Evolutionary conservation across 2,113 vertebrate species (phyloP), one percentile per base, ranked within the genome.

Genomic region (Epinephelus cyanopodus): DNA sequence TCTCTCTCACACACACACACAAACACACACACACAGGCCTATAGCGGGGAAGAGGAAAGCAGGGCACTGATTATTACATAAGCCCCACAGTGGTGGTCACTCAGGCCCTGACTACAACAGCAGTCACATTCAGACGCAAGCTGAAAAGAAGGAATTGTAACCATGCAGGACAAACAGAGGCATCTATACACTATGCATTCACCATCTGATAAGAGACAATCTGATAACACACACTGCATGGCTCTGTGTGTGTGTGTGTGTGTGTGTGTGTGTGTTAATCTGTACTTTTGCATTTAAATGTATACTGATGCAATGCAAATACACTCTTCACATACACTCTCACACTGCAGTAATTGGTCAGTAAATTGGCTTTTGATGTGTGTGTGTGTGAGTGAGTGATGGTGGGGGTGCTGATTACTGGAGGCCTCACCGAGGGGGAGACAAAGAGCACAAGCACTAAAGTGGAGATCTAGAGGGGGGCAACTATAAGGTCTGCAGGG

Each of bases 31-130:
- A 75, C 53, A 86, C 83, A 74, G 62, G 54, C 72, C 66, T 63
- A 77, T 57, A 62, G 57, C 21, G 39, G 57, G 75, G 76, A 74
- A 82, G 74, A 57, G 82, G 57, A 67, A 89, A 87, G 27, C 80
- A 67, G 83, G 66, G 74, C 75, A 84, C 81, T 82, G 83, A 85
- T 88, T 86, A 87, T 94, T 90, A 81, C 87, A 84, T 92, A 88
- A 91, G 78, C 57, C 50, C 63, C 79, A 83, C 73, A 76, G 79
- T 78, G 71, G 68, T 80, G 83, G 83, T 77, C 81, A 50, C 73
- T 70, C 74, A 77, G 79, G 33, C 82, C 74, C 50, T 23, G 77
- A 82, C 6, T 1, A 84, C 60, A 73, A 86, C 85, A 91, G 79
- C 86, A 68, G 65, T 50, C 63, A 79, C 85, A 83, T 81, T 83